These are phyloP conservation scores for Tineola bisselliella DNA, from an alignment of 2,888 invertebrate genomes.

Conservation along the genomic window DNA sequence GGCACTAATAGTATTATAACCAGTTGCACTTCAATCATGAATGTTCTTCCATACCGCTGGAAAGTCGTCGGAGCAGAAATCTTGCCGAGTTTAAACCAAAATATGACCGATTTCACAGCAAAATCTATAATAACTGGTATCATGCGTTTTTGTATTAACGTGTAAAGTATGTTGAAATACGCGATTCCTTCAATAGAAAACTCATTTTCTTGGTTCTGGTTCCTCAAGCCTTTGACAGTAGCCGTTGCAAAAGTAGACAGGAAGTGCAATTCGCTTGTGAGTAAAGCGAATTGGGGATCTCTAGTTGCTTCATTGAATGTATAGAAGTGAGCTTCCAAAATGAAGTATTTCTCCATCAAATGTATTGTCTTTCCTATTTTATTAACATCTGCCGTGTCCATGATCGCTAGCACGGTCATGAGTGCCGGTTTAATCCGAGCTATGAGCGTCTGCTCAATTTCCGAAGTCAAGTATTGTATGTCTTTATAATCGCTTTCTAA, in stretches of 20 bases:
- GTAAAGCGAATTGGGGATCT: constrained; percentile 7
- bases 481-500: constrained; percentile 10
- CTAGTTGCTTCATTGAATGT: constrained; percentile 1
- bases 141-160: constrained; percentile 8
- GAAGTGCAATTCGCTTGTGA: constrained; percentile 7
- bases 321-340: constrained; percentile 4
- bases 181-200: background rate
- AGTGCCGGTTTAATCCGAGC: constrained; percentile 8
- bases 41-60: constrained; percentile 26
- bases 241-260: background rate
- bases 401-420: constrained; percentile 6
- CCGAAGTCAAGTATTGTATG: background rate
- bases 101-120: constrained; percentile 23
- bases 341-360: constrained; percentile 11
- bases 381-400: background rate
- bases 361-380: constrained; percentile 8
- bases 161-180: constrained; percentile 14
- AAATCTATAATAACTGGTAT: constrained; percentile 21
- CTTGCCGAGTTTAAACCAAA: constrained; percentile 25
- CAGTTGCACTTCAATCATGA: constrained; percentile 27
- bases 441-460: constrained; percentile 3
- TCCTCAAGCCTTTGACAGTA: background rate
- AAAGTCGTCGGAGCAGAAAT: constrained; percentile 21
- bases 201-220: background rate
- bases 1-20: constrained; percentile 16